Percentiles rank a stretch among this genome's conserved stretches.
Conservation (phyloP, 2,888 invertebrate species). For the Hoplodrina blanda region DNA sequence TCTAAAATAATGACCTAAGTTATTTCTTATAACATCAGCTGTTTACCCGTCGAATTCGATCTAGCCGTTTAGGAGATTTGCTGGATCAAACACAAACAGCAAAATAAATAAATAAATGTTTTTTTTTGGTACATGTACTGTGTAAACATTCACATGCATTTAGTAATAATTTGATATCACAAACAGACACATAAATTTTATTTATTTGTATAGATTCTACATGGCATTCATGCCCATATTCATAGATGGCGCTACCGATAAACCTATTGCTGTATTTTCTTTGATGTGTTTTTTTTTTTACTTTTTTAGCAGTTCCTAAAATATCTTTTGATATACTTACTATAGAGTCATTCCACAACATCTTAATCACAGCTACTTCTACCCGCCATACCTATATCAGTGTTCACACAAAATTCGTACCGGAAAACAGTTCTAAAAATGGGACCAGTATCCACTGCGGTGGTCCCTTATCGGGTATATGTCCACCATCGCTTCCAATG, state of each 20-base stretch:
- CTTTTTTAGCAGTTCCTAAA: neutral
- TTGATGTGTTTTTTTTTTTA: too few species aligned
- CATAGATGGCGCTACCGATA: conserved; percentile 47
- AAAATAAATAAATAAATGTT: too few species aligned
- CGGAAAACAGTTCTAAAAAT: conserved; percentile 87
- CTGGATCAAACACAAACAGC: too few species aligned
- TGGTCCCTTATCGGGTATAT: conserved; percentile 88
- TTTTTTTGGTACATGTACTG: too few species aligned
- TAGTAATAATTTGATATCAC: too few species aligned
- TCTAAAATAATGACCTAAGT: too few species aligned
- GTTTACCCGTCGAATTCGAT: too few species aligned
- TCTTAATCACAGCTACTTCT: conserved; percentile 45
- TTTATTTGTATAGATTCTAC: neutral
- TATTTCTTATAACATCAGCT: too few species aligned
- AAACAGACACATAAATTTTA: too few species aligned
- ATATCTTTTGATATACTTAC: neutral
- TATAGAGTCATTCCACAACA: conserved; percentile 26
- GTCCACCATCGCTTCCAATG: conserved; percentile 87
- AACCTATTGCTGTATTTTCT: neutral
- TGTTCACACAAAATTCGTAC: conserved; percentile 75
- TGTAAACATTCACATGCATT: too few species aligned
- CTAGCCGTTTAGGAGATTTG: too few species aligned
- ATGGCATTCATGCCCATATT: too few species aligned
- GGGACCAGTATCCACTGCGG: conserved; percentile 82
- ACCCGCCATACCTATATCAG: conserved; percentile 50